Conservation (phyloP, 2,888 invertebrate species). For the Tridacna gigas region DNA sequence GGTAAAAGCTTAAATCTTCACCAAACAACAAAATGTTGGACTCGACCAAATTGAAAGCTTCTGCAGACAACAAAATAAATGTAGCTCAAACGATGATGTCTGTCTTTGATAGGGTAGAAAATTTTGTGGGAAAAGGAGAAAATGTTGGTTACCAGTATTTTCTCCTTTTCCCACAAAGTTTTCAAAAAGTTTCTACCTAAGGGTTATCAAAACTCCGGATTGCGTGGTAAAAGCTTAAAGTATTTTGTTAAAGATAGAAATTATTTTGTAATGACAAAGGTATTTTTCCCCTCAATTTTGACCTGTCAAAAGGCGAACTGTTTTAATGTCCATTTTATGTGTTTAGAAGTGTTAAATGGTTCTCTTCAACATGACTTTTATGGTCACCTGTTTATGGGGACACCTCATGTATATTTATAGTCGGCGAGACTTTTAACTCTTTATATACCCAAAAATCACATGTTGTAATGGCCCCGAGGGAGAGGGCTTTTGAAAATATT, state of each 20-base stretch:
- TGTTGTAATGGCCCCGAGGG: too few species aligned
- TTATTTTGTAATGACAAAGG: background rate
- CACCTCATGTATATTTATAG: conserved; percentile 10
- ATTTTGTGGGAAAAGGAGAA: conserved; percentile 4
- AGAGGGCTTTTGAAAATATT: background rate
- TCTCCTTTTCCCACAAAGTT: conserved; percentile 6
- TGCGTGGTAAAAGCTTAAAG: background rate
- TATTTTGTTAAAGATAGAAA: background rate
- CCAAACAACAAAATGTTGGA: too few species aligned
- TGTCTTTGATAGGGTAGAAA: too few species aligned
- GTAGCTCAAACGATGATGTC: too few species aligned
- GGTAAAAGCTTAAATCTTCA: too few species aligned
- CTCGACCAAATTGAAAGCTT: too few species aligned
- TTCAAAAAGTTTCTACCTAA: too few species aligned
- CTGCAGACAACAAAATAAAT: too few species aligned
- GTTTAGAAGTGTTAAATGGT: conserved; percentile 14
- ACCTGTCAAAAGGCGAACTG: conserved; percentile 14
- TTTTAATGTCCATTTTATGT: conserved; percentile 24
- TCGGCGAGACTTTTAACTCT: background rate
- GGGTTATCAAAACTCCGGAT: too few species aligned
- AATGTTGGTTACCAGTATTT: background rate
- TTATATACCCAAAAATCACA: too few species aligned
- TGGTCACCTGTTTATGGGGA: conserved; percentile 19
- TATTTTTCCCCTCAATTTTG: background rate
- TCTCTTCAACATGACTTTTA: conserved; percentile 18